Conservation (phyloP, 2,888 invertebrate species). For the Rhopalosiphum nymphaeae region DNA sequence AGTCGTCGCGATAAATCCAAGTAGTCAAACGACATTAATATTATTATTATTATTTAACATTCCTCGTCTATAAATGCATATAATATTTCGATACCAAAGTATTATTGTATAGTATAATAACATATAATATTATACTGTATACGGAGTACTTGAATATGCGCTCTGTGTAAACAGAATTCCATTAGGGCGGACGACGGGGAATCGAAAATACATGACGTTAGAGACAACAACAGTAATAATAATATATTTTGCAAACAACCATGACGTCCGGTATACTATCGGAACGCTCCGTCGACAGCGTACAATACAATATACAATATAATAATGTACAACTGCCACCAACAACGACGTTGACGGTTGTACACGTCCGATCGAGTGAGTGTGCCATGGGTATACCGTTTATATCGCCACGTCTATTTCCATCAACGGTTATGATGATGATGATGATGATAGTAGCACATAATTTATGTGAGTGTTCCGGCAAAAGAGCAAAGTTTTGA, state of each 20-base stretch:
- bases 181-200: background rate
- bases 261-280: background rate
- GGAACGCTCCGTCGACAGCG: background rate
- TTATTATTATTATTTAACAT: background rate
- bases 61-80: background rate
- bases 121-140: background rate
- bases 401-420: background rate
- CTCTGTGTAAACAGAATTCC: background rate
- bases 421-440: background rate
- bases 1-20: background rate
- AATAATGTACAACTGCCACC: background rate
- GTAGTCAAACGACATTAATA: background rate
- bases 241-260: background rate
- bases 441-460: background rate
- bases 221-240: background rate
- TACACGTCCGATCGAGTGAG: background rate
- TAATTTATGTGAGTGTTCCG: slow-evolving; percentile 1
- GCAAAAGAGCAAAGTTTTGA: background rate
- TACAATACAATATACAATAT: background rate
- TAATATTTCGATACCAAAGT: background rate
- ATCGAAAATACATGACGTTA: background rate
- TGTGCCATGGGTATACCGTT: background rate
- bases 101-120: background rate
- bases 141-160: background rate
- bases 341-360: background rate